phyloP scores from a whole-genome alignment of 2,888 invertebrate genomes.

The Andrena fulva region DNA sequence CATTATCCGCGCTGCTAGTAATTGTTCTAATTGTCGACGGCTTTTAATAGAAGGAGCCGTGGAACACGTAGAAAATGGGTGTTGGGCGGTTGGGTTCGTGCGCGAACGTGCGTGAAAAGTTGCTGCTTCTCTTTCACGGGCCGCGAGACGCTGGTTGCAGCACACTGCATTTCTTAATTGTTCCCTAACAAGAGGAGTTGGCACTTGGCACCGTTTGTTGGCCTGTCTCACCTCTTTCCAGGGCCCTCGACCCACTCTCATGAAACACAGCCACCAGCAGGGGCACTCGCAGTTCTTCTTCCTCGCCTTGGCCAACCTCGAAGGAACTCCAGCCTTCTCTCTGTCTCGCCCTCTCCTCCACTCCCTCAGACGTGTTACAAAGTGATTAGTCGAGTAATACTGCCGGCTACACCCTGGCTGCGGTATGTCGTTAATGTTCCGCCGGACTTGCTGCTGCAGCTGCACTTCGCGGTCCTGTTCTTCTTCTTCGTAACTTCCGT shows the following conservation, averaged over 20 bases:
- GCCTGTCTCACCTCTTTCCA: slow-evolving; percentile 71
- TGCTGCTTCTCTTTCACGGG: slow-evolving; percentile 48
- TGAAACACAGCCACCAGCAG: slow-evolving; percentile 58
- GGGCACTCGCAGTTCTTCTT: slow-evolving; percentile 50
- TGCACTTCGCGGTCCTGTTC: slow-evolving; percentile 64
- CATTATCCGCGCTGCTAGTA: slow-evolving; percentile 40
- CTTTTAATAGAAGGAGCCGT: slow-evolving; percentile 34
- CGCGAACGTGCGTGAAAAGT: slow-evolving; percentile 64
- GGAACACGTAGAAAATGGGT: slow-evolving; percentile 17
- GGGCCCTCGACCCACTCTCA: slow-evolving; percentile 70
- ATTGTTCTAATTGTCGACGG: slow-evolving; percentile 57
- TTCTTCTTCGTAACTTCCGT: slow-evolving; percentile 60
- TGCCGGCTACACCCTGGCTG: slow-evolving; percentile 54
- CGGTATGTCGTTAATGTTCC: slow-evolving; percentile 70
- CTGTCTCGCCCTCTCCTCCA: slow-evolving; percentile 49
- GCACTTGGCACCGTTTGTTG: slow-evolving; percentile 79
- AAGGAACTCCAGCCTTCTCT: slow-evolving; percentile 48
- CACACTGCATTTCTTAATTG: slow-evolving; percentile 82
- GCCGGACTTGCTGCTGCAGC: slow-evolving; percentile 63
- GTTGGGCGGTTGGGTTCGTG: slow-evolving; percentile 2
- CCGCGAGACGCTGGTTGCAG: slow-evolving; percentile 69
- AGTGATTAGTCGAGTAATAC: slow-evolving; percentile 82
- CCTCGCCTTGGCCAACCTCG: slow-evolving; percentile 58
- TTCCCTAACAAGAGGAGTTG: slow-evolving; percentile 82
- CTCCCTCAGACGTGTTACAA: slow-evolving; percentile 72